Percentiles rank a stretch among this genome's conserved stretches.
Evolutionary conservation across 2,113 vertebrate species (phyloP).

Genomic region (Zeus faber): DNA sequence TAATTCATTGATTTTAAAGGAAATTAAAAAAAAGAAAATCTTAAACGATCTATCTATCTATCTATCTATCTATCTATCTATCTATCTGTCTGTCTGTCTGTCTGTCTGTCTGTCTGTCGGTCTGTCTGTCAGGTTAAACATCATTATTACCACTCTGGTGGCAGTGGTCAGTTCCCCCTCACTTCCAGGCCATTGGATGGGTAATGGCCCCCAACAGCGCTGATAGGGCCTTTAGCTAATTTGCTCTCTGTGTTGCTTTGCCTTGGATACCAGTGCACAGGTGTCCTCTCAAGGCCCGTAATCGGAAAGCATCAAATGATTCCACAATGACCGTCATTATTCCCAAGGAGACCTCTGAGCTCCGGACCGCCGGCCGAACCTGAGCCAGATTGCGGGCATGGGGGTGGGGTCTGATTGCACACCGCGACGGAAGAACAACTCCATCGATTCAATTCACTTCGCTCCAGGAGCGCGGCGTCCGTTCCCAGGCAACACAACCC

Average conservation of each 20-base stretch:
- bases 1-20: too few relatives aligned
- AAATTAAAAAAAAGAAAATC: too few relatives aligned
- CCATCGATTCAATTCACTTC: conserved; percentile 18
- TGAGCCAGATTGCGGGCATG: conserved; percentile 8
- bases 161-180: too few relatives aligned
- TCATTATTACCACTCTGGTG: too few relatives aligned
- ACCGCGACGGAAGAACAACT: conserved; percentile 9
- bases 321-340: conserved; percentile 23
- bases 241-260: conserved; percentile 2
- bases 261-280: background rate
- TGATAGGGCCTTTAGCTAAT: background rate
- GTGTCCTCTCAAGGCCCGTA: conserved; percentile 10
- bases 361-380: conserved; percentile 8
- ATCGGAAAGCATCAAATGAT: background rate
- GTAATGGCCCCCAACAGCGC: background rate
- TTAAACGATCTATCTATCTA: background rate
- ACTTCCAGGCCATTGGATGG: background rate
- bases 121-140: too few relatives aligned
- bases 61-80: too few relatives aligned
- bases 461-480: conserved; percentile 7
- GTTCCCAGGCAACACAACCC: conserved; percentile 21
- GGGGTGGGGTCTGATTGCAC: conserved; percentile 12
- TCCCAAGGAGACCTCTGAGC: conserved; percentile 6
- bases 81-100: too few relatives aligned
- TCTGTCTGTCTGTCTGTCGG: background rate